Evolutionary conservation across 2,888 invertebrate genomes (phyloP).

Genomic region (Drosophila leonis): DNA sequence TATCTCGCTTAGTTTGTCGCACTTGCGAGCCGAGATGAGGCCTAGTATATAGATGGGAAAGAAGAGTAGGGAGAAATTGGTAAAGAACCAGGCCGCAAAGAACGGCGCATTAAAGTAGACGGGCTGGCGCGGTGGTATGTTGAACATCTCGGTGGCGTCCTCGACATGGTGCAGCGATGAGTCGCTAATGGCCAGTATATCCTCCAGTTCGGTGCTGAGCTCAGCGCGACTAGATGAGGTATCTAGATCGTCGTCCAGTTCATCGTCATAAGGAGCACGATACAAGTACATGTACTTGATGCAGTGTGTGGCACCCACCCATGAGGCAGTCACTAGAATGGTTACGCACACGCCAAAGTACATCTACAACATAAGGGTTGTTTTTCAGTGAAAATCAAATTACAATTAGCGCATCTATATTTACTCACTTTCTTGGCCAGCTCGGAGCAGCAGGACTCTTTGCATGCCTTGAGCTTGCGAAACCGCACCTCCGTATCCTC

Average conservation of each 20-base stretch:
- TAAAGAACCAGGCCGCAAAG: slow-evolving; percentile 97
- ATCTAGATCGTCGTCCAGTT: slow-evolving; percentile 76
- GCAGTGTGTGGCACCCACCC: slow-evolving; percentile 97
- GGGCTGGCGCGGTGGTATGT: slow-evolving; percentile 82
- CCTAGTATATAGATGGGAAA: slow-evolving; percentile 94
- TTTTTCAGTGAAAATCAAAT: background rate
- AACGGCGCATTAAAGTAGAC: slow-evolving; percentile 94
- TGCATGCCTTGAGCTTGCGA: slow-evolving; percentile 86
- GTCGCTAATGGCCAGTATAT: slow-evolving; percentile 80
- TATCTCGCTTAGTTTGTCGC: slow-evolving; percentile 91
- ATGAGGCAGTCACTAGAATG: slow-evolving; percentile 93
- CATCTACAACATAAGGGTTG: slow-evolving; percentile 87
- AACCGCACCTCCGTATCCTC: slow-evolving; percentile 78
- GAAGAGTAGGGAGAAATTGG: slow-evolving; percentile 95
- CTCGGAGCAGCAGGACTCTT: slow-evolving; percentile 92
- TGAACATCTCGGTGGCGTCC: slow-evolving; percentile 84
- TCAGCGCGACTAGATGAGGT: slow-evolving; percentile 70
- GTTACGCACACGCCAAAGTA: slow-evolving; percentile 95
- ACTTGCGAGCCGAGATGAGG: slow-evolving; percentile 90
- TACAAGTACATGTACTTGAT: slow-evolving; percentile 93
- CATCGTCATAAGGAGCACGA: slow-evolving; percentile 80
- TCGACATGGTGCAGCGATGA: slow-evolving; percentile 80
- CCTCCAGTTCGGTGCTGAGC: slow-evolving; percentile 73
- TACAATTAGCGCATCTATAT: too few relatives aligned
- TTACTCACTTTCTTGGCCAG: slow-evolving; percentile 91